Percentiles rank a stretch among this genome's conserved stretches.
Evolutionary conservation across 1,140 invertebrate species (phyloP).

Genomic region (Zaprionus taronus): DNA sequence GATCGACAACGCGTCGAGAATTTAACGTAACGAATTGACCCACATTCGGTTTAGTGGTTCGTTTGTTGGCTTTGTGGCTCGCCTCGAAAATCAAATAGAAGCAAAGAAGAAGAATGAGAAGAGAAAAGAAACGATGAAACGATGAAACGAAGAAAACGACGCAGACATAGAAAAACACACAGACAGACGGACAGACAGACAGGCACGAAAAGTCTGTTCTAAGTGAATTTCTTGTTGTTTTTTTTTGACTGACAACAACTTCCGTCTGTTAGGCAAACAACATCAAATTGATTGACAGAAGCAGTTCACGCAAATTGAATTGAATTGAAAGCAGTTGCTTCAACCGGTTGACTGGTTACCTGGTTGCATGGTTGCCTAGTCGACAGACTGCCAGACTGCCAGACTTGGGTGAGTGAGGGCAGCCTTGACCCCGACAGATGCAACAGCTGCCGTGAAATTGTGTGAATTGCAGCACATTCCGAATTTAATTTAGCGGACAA

Average conservation of each 20-base stretch:
- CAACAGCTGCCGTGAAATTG: conserved; percentile 13
- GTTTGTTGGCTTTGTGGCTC: conserved; percentile 31
- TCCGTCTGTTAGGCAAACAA: conserved; percentile 47
- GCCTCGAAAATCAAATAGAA: conserved; percentile 19
- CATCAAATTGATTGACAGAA: conserved; percentile 49
- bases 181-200: background rate
- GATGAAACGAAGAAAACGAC: conserved; percentile 11
- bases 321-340: conserved; percentile 24
- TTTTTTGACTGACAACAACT: conserved; percentile 37
- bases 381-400: conserved; percentile 1
- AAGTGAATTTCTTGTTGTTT: conserved; percentile 13
- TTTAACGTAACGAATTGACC: conserved; percentile 58
- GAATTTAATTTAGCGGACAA: background rate
- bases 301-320: conserved; percentile 40
- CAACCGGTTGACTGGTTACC: background rate
- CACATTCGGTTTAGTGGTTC: conserved; percentile 42
- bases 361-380: background rate
- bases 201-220: conserved; percentile 29
- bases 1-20: conserved; percentile 41
- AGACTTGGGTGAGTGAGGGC: background rate
- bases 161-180: background rate
- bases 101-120: conserved; percentile 9
- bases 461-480: background rate
- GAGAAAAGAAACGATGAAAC: conserved; percentile 28
- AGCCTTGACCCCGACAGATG: conserved; percentile 26